Percentiles rank a stretch among this genome's conserved stretches.
phyloP scores from a whole-genome alignment of 2,113 vertebrate species.

The Caracal caracal region DNA sequence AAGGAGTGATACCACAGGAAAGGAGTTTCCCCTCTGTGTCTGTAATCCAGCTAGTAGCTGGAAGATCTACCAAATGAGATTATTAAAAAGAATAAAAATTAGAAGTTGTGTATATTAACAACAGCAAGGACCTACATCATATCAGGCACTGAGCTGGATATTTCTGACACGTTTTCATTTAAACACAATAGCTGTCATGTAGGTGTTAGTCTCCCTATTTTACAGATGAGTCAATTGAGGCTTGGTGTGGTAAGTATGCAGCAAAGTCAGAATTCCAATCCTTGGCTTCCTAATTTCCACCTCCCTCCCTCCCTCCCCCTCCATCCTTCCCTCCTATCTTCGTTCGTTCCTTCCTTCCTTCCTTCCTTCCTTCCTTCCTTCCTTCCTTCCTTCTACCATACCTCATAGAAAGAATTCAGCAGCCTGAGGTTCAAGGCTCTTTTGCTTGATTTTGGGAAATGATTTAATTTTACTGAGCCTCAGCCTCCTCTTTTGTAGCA shows the following conservation, averaged over 20 bases:
- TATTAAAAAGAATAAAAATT: not conserved
- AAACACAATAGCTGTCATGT: rapidly evolving
- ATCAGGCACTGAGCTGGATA: not conserved
- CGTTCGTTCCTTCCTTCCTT: too few relatives aligned
- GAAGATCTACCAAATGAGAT: not conserved
- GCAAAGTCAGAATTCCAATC: not conserved
- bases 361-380: too few relatives aligned
- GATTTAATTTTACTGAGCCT: not conserved
- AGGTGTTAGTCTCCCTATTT: not conserved
- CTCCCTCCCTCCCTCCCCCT: not conserved
- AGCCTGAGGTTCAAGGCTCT: not conserved
- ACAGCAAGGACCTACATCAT: not conserved
- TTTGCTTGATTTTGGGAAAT: not conserved
- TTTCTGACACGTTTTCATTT: not conserved
- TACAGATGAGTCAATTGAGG: not conserved
- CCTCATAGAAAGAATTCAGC: not conserved
- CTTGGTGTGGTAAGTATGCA: too few relatives aligned
- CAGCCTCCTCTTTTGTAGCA: not conserved
- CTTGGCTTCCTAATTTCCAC: not conserved
- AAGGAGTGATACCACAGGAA: not conserved
- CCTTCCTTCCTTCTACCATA: not conserved
- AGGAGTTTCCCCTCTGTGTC: not conserved
- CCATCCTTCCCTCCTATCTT: too few relatives aligned
- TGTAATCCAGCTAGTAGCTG: not conserved
- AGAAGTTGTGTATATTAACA: not conserved